These are phyloP conservation scores for Microcebus ravelobensis DNA, from an alignment of 2,113 vertebrate species.

Conservation along the genomic window DNA sequence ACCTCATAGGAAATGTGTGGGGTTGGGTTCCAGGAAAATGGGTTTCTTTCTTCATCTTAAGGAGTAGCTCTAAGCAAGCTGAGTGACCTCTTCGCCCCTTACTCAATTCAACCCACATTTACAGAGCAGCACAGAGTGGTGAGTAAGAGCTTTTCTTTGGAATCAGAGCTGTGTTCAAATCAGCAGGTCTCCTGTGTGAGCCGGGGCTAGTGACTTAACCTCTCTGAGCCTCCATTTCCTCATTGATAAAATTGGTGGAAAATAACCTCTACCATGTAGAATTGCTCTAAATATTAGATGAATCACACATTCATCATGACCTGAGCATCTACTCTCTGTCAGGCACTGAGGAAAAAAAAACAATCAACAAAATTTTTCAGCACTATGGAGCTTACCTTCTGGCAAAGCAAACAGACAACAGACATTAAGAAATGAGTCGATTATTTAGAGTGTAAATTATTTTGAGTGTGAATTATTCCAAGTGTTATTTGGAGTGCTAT, in stretches of 20 bases:
- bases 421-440: not conserved
- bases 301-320: not conserved
- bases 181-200: not conserved
- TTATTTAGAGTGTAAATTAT: not conserved
- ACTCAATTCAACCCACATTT: not conserved
- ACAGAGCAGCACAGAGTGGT: not conserved
- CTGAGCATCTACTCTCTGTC: not conserved
- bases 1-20: not conserved
- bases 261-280: not conserved
- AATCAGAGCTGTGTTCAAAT: not conserved
- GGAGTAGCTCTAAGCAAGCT: not conserved
- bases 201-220: not conserved
- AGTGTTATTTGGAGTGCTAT: not conserved
- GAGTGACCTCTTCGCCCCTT: not conserved
- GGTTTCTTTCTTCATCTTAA: not conserved
- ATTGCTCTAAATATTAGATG: not conserved
- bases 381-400: not conserved
- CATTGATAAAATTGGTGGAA: not conserved
- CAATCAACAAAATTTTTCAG: not conserved
- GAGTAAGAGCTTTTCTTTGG: not conserved
- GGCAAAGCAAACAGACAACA: not conserved
- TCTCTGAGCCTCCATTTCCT: slow-evolving; percentile 13
- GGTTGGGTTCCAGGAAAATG: not conserved
- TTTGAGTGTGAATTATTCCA: too few relatives aligned
- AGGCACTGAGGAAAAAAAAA: not conserved